These are phyloP conservation scores for Pseudococcus jackbeardsleyi DNA, from an alignment of 2,888 invertebrate genomes.

Conservation along the genomic window DNA sequence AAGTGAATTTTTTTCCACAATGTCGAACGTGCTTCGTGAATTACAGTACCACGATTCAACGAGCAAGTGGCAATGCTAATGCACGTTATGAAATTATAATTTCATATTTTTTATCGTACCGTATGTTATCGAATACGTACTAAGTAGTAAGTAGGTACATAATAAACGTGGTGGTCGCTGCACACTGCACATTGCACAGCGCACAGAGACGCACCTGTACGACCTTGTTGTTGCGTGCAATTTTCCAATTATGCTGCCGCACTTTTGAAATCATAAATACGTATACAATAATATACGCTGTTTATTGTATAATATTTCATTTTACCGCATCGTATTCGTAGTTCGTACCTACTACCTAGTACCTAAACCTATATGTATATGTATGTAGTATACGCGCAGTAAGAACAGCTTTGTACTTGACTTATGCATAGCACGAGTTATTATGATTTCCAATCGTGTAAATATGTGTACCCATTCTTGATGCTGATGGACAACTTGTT, in stretches of 20 bases:
- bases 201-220: constrained; percentile 9
- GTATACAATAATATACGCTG: background rate
- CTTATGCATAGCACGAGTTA: background rate
- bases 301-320: constrained; percentile 33
- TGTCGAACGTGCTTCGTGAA: constrained; percentile 1
- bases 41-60: background rate
- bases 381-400: background rate
- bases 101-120: constrained; percentile 10
- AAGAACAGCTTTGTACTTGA: background rate
- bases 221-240: constrained; percentile 33
- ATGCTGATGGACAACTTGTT: background rate
- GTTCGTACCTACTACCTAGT: no score
- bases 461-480: background rate
- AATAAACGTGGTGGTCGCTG: background rate
- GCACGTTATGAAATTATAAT: constrained; percentile 3
- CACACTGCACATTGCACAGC: background rate
- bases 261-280: constrained; percentile 23
- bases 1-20: background rate
- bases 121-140: background rate
- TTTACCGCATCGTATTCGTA: background rate
- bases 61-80: background rate
- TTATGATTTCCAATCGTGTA: background rate
- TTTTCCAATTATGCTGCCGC: constrained; percentile 18
- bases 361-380: no score
- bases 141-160: background rate